phyloP scores from a whole-genome alignment of 2,888 invertebrate species.

The Athalia rosae region DNA sequence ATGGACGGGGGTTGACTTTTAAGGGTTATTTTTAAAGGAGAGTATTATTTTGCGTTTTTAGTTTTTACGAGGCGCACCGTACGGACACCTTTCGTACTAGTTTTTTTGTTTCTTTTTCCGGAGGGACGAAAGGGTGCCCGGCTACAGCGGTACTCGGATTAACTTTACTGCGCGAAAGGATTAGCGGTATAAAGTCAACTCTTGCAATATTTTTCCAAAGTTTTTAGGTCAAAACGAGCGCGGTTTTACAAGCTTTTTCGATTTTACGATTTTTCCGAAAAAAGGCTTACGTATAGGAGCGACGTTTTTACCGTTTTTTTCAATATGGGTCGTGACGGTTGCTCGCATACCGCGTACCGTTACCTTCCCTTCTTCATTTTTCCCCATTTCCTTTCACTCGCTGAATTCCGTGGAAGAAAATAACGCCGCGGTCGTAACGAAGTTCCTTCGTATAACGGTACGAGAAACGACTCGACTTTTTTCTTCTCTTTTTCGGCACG shows the following conservation, averaged over 20 bases:
- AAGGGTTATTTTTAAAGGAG: constrained; percentile 49
- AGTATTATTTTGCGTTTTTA: constrained; percentile 45
- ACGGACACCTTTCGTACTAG: background rate
- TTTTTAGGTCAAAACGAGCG: constrained; percentile 40
- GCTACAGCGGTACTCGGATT: constrained; percentile 55
- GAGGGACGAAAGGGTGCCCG: constrained; percentile 38
- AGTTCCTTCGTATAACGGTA: constrained; percentile 26
- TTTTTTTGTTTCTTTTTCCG: constrained; percentile 54
- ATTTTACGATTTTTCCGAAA: constrained; percentile 58
- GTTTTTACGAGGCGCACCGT: constrained; percentile 34
- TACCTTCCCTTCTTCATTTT: constrained; percentile 19
- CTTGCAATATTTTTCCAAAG: constrained; percentile 51
- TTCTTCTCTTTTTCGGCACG: background rate
- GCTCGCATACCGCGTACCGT: constrained; percentile 11
- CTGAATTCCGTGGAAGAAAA: constrained; percentile 7
- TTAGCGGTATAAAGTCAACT: constrained; percentile 69
- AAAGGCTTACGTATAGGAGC: constrained; percentile 41
- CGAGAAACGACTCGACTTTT: background rate
- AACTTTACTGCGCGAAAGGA: constrained; percentile 68
- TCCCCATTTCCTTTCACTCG: background rate
- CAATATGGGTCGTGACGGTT: constrained; percentile 53
- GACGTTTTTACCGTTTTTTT: constrained; percentile 48
- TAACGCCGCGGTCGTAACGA: constrained; percentile 12
- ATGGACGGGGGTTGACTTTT: constrained; percentile 41
- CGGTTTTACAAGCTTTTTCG: constrained; percentile 48